These are phyloP conservation scores for Callyntrura sp. DNA, from an alignment of 2,888 invertebrate genomes.

Conservation along the genomic window DNA sequence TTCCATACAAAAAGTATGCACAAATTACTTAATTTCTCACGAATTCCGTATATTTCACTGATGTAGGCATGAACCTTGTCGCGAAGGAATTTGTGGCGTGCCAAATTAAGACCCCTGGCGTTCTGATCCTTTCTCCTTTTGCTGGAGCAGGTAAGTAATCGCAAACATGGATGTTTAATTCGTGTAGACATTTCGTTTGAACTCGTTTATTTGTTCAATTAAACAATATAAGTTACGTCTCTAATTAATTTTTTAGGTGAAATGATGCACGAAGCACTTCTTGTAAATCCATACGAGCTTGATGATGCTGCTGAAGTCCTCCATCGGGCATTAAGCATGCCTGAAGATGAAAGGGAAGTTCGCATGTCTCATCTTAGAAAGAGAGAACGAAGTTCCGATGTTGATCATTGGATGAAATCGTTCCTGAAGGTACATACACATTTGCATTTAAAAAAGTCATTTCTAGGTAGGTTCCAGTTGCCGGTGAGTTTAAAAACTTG, in stretches of 20 bases:
- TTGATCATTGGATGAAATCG: conserved; percentile 95
- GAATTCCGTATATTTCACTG: no score
- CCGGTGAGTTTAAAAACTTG: neutral
- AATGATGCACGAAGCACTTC: conserved; percentile 96
- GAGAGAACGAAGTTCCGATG: conserved; percentile 93
- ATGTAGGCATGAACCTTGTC: conserved; percentile 74
- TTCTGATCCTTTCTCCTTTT: conserved; percentile 95
- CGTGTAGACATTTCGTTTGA: neutral
- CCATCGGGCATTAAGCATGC: conserved; percentile 95
- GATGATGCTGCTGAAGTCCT: conserved; percentile 95
- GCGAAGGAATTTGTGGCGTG: conserved; percentile 96
- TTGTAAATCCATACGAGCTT: conserved; percentile 95
- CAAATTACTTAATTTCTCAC: neutral
- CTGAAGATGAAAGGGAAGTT: conserved; percentile 93
- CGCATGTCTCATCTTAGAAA: conserved; percentile 94
- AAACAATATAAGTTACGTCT: no score
- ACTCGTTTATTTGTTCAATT: no score
- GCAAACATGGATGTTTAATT: neutral
- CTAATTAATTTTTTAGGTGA: conserved; percentile 86
- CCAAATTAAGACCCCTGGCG: conserved; percentile 94
- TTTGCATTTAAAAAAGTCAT: neutral
- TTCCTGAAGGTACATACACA: conserved; percentile 89
- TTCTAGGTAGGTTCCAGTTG: no score
- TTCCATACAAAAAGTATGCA: neutral
- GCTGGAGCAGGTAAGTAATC: conserved; percentile 90